Conservation (phyloP, 2,888 invertebrate species). For the Drosophila melanocephala region DNA sequence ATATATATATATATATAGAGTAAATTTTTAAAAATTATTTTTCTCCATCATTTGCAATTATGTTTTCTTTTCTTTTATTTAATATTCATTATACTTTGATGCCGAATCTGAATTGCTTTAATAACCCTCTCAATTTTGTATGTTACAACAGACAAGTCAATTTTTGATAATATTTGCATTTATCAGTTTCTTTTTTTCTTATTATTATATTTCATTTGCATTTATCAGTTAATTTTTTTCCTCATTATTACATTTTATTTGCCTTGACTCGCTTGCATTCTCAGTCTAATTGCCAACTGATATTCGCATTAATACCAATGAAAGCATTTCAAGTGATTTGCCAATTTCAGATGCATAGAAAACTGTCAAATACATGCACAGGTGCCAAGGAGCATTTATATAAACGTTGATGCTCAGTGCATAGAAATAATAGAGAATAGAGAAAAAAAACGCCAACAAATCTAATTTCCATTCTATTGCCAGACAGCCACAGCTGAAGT, state of each 20-base stretch:
- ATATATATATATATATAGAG: not conserved
- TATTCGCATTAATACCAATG: not conserved
- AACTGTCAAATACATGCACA: not conserved
- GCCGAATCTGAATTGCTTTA: no score
- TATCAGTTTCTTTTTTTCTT: not conserved
- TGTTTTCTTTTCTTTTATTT: not conserved
- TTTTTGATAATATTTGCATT: not conserved
- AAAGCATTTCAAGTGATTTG: not conserved
- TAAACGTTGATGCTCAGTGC: not conserved
- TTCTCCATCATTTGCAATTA: not conserved
- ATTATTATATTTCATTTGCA: not conserved
- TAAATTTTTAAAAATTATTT: not conserved
- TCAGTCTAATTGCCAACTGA: not conserved
- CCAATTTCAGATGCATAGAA: slow-evolving; percentile 4
- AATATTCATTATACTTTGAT: not conserved
- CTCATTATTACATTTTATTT: not conserved
- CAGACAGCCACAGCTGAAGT: slow-evolving; percentile 32
- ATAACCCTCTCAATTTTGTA: no score
- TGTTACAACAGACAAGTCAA: no score
- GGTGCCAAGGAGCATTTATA: not conserved
- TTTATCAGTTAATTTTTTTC: not conserved
- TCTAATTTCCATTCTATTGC: slow-evolving; percentile 34
- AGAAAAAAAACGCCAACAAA: slow-evolving; percentile 23
- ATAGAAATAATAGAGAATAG: not conserved
- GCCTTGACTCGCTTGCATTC: not conserved